Base-by-base conservation (phyloP, 2,888 invertebrate genomes). In the Acrobasis consociella region DNA sequence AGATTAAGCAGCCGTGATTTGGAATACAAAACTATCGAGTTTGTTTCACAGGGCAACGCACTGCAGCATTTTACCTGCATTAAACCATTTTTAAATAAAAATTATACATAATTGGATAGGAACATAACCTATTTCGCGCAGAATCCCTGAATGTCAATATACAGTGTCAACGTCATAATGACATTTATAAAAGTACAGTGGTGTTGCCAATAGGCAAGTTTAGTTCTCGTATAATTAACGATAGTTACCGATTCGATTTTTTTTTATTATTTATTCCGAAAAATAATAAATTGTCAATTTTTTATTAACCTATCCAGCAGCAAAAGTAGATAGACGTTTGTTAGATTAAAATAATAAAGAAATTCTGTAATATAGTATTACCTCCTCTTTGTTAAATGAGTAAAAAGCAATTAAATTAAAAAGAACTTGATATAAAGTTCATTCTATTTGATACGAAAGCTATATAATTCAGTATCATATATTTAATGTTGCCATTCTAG, bases 61-160 rank as follows among this genome's bases (percentile, higher is more conserved):
- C 78, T 91, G 91, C 91, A 86, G 90, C 80, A 90, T 90, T 91
- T 91, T 91, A 86, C 86, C 91, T 88, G 91, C 91, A 91, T 81
- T 81, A 81, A 76, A 81, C 76, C 81, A 82, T 81, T 80, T 72
- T 70, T 72, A 67, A 74, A 73, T 70, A 76, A 76, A 78, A 81
- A 78, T 77, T 82, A 81, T n/a, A n/a, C n/a, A n/a, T 82, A 81
- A 76, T 81, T 81, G 74, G 70, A 68, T 63, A 68, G 66, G 69
- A 71, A 68, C 65, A 67, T 69, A 68, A 58, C 58, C 65, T 67
- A 62, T 58, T 60, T 69, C 77, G 85, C 86, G 85, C 86, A 86
- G 75, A 78, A 79, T 73, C 80, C 52, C 58, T 49, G 65, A 65
- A 64, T 72, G 76, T 75, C 76, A 77, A 60, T n/a, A n/a, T n/a